A percentile compares a stretch with the other conserved stretches of the same genome.
phyloP scores from a whole-genome alignment of 2,113 vertebrate genomes.

The Saguinus imperator region DNA sequence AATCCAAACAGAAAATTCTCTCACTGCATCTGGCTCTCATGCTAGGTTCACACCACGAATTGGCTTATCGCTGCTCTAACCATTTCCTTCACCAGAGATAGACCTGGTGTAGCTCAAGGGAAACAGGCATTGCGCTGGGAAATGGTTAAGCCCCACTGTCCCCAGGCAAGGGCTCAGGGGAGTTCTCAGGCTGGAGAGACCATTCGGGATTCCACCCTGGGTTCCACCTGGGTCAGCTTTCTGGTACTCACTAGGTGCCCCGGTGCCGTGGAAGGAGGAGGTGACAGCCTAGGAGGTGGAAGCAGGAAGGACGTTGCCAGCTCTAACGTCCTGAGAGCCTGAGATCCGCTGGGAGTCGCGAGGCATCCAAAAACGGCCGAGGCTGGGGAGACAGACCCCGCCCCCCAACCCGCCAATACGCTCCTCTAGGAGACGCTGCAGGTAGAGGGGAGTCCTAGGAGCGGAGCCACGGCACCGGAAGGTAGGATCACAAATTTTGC shows the following conservation, averaged over 20 bases:
- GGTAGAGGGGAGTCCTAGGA: background rate
- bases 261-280: background rate
- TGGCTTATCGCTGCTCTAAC: background rate
- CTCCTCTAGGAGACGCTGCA: background rate
- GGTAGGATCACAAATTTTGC: fast-evolving
- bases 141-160: background rate
- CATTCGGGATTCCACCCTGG: background rate
- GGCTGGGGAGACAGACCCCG: background rate
- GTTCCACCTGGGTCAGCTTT: background rate
- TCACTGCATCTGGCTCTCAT: background rate
- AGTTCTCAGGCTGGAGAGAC: background rate
- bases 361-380: background rate
- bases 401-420: no score
- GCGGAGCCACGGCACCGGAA: fast-evolving
- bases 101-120: background rate
- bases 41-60: background rate
- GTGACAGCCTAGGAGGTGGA: background rate
- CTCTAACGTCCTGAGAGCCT: no score
- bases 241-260: fast-evolving
- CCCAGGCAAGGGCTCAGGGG: background rate
- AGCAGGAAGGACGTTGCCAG: background rate
- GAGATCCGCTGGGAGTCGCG: background rate
- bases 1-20: background rate
- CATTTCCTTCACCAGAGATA: background rate
- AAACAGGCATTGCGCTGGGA: background rate